These are phyloP conservation scores for Mesorhabditis sp. DNA, from an alignment of 2,888 invertebrate species.

Conservation along the genomic window DNA sequence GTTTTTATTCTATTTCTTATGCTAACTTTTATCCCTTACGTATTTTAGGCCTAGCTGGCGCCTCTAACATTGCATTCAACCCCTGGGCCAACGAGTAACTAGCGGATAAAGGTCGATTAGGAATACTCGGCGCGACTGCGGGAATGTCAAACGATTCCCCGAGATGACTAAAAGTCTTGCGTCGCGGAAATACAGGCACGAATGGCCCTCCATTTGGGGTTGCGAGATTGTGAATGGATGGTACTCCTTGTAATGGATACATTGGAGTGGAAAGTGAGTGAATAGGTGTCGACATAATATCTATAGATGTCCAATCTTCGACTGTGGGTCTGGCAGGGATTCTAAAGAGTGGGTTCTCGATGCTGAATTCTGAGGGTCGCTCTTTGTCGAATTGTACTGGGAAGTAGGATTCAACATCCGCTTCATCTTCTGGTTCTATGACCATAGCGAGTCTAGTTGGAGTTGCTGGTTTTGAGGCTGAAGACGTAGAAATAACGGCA, in stretches of 20 bases:
- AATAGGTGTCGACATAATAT: background rate
- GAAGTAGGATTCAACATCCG: background rate
- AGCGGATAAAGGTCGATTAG: background rate
- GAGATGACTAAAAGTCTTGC: background rate
- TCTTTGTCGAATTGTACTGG: background rate
- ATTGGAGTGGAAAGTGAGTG: no score
- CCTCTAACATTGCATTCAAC: background rate
- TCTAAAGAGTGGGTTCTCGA: background rate
- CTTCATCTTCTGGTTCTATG: background rate
- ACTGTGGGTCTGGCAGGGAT: background rate
- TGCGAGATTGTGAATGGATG: background rate
- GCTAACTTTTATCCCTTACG: slow-evolving; percentile 1
- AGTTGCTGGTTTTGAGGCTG: background rate
- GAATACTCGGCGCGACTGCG: background rate
- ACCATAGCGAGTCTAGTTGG: background rate
- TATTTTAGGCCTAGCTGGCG: background rate
- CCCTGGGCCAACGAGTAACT: background rate
- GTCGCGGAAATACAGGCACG: background rate
- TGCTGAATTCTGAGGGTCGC: background rate
- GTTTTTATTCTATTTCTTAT: background rate
- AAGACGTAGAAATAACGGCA: background rate
- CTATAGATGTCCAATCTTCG: slow-evolving; percentile 1
- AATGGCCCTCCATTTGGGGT: background rate
- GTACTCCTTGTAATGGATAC: background rate
- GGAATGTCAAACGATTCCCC: slow-evolving; percentile 1